These are phyloP conservation scores for Polyommatus iphigenia DNA, from an alignment of 2,888 invertebrate species.

Conservation along the genomic window DNA sequence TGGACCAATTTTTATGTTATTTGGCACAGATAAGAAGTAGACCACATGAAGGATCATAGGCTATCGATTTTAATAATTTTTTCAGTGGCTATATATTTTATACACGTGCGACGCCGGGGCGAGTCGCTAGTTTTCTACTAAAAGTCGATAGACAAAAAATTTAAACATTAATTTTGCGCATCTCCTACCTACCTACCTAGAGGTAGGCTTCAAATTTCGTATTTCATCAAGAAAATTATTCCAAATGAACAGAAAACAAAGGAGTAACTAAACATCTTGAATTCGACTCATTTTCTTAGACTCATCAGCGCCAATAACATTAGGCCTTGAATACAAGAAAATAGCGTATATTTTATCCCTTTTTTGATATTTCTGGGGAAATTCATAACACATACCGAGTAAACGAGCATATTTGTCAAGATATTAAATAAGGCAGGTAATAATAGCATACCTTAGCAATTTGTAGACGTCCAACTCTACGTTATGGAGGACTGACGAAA, in stretches of 20 bases:
- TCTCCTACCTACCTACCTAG: too few relatives aligned
- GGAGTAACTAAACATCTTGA: not conserved
- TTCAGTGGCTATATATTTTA: too few relatives aligned
- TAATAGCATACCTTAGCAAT: conserved; percentile 65
- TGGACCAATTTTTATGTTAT: too few relatives aligned
- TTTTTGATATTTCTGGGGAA: conserved; percentile 21
- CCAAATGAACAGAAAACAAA: not conserved
- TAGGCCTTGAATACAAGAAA: not conserved
- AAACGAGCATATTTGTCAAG: conserved; percentile 61
- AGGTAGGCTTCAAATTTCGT: not conserved
- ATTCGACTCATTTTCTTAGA: not conserved
- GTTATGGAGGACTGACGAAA: conserved; percentile 41
- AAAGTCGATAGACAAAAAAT: too few relatives aligned
- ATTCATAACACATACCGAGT: conserved; percentile 39
- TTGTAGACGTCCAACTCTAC: conserved; percentile 52
- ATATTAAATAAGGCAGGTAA: conserved; percentile 65
- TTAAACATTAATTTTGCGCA: too few relatives aligned
- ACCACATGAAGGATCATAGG: too few relatives aligned
- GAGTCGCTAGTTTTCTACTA: too few relatives aligned
- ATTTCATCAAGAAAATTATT: not conserved
- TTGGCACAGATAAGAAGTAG: too few relatives aligned
- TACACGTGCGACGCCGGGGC: too few relatives aligned
- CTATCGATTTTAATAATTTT: too few relatives aligned
- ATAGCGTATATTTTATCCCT: not conserved
- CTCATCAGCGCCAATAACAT: not conserved